A percentile compares a stretch with the other conserved stretches of the same genome.
These are phyloP conservation scores for Calonectris borealis DNA, from an alignment of 2,113 vertebrate genomes.

Conservation along the genomic window DNA sequence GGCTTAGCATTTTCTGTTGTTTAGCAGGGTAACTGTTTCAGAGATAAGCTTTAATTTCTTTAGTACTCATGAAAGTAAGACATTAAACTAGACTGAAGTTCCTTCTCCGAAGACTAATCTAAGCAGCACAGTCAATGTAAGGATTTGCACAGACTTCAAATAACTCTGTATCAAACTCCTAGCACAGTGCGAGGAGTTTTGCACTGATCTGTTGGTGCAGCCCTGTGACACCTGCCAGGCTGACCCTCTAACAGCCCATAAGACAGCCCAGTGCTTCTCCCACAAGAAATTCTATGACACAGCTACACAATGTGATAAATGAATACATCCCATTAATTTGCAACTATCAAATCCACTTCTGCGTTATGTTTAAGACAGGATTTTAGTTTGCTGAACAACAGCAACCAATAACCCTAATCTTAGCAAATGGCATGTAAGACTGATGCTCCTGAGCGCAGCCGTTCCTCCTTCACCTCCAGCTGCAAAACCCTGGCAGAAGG, in stretches of 20 bases:
- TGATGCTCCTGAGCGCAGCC: rapidly evolving
- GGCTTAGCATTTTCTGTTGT: neutral
- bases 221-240: neutral
- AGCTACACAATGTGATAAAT: neutral
- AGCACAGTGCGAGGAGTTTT: neutral
- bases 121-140: neutral
- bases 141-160: neutral
- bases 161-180: neutral
- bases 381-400: neutral
- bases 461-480: neutral
- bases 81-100: neutral
- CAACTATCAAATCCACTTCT: neutral
- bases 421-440: neutral
- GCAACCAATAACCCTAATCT: neutral
- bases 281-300: neutral
- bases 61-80: neutral
- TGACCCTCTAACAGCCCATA: neutral
- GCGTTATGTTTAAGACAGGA: neutral
- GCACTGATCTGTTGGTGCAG: neutral
- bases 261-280: neutral
- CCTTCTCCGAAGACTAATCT: neutral
- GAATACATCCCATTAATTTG: neutral
- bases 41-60: neutral
- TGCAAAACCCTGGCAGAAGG: neutral
- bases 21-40: neutral